Base-by-base conservation (phyloP, 2,113 vertebrate genomes). In the Nanorana parkeri region DNA sequence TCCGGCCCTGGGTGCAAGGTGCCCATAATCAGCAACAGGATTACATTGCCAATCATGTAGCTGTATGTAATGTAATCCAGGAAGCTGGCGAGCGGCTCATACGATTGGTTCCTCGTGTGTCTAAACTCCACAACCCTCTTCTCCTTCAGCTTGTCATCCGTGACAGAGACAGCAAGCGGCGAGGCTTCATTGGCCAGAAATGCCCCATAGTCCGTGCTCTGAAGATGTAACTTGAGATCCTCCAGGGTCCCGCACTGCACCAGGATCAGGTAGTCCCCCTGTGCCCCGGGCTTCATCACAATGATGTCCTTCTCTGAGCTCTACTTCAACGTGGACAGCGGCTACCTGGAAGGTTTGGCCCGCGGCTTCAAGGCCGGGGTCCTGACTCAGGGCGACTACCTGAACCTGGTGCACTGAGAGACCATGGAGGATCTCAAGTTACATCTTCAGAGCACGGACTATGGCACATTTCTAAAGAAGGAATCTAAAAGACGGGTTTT, bases 81-180 rank as follows among this genome's bases (percentile, higher is more conserved):
- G 86, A 99, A 99, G 86, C 96, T 98, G 58, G 97, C 96, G 21
- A 99, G 91, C 0, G 98, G 97, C 87, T 99, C 98, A 0, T 99
- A 99, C 0, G 98, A 98, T 0, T 99, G 98, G 90, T 99, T 99
- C 89, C 98, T 95, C 98, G 99, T 99, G 89, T 99, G 97, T 60
- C 96, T 94, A 74, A 99, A 99, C 90, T 99, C 98, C 64, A 98
- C 96, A 83, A 99, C 98, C 98, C 99, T 99, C 92, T 99, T 99
- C 90, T 99, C 98, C 88, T 99, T 99, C 88, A 99, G 94, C 84
- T 98, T 98, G 91, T 99, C 98, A 0, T 99, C 98, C 1, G 99
- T 99, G 80, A 99, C 97, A 0, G 98, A 99, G 56, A 99, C 97
- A 0, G 96, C 96, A 80, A 99, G 95, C 0, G 98, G 98, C 3